Percentiles rank a stretch among this genome's conserved stretches.
Conservation (phyloP, 2,888 invertebrate genomes). For the Acronicta alni region DNA sequence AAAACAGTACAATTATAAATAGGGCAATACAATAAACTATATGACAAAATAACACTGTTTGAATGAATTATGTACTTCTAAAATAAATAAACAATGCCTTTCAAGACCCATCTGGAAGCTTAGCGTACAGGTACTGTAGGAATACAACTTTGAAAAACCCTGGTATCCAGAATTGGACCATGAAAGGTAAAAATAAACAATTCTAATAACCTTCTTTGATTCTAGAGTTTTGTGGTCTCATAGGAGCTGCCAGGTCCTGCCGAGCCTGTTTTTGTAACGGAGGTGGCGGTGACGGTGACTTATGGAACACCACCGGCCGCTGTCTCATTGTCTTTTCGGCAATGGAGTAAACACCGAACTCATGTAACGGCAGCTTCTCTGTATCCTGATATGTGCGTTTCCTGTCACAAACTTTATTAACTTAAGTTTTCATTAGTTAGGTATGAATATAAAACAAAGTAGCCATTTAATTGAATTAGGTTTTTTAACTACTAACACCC, state of each 20-base stretch:
- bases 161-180: background rate
- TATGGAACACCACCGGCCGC: slow-evolving; percentile 66
- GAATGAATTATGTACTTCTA: slow-evolving; percentile 15
- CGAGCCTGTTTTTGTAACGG: slow-evolving; percentile 65
- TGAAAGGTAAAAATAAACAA: slow-evolving; percentile 5
- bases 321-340: slow-evolving; percentile 69
- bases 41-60: slow-evolving; percentile 72
- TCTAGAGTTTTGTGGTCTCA: slow-evolving; percentile 72
- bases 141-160: background rate
- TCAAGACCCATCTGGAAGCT: background rate
- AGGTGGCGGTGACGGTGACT: slow-evolving; percentile 71
- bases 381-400: slow-evolving; percentile 74
- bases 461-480: too few species aligned
- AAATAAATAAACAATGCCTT: background rate
- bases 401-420: slow-evolving; percentile 71
- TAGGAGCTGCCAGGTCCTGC: slow-evolving; percentile 56
- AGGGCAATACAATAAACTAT: background rate
- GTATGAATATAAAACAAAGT: background rate
- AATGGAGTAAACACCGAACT: slow-evolving; percentile 81
- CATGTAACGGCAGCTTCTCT: slow-evolving; percentile 76
- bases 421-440: slow-evolving; percentile 55
- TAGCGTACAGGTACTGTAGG: too few species aligned
- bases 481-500: background rate
- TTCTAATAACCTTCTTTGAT: slow-evolving; percentile 71
- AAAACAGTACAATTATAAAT: slow-evolving; percentile 11